Evolutionary conservation across 2,113 vertebrate species (phyloP).

Genomic region (Xiphophorus maculatus): DNA sequence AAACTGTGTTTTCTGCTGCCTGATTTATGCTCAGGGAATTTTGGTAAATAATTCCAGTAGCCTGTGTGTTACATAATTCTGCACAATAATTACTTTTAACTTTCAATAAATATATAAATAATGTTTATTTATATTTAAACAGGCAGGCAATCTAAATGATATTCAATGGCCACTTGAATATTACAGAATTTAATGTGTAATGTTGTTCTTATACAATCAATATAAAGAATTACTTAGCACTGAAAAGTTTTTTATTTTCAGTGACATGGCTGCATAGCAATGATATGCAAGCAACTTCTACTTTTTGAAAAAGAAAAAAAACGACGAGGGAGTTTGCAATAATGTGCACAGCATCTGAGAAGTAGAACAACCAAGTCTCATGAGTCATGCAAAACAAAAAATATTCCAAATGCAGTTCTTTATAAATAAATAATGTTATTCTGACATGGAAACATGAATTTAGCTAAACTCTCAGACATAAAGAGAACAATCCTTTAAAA

Average conservation of each 20-base stretch:
- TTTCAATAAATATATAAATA: neutral
- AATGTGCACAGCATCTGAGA: neutral
- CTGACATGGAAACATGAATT: conserved; percentile 11
- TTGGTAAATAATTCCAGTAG: neutral
- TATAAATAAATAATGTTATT: conserved; percentile 6
- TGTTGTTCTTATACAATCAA: neutral
- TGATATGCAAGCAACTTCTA: neutral
- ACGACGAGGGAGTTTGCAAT: neutral
- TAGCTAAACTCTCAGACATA: neutral
- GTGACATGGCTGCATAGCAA: neutral
- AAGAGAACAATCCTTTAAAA: conserved; percentile 2
- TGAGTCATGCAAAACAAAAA: conserved; percentile 1
- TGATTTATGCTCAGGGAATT: neutral
- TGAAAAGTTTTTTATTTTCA: neutral
- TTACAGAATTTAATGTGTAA: neutral
- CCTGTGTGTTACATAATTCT: neutral
- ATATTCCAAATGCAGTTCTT: conserved; percentile 1
- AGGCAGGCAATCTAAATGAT: neutral
- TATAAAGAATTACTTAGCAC: neutral
- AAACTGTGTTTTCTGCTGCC: neutral
- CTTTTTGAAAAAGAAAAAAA: neutral
- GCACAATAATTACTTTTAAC: neutral
- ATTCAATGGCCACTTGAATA: neutral
- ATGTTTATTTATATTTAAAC: no score
- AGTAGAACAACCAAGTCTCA: neutral